These are phyloP conservation scores for Hydraecia micacea DNA, from an alignment of 2,888 invertebrate species.

Conservation along the genomic window DNA sequence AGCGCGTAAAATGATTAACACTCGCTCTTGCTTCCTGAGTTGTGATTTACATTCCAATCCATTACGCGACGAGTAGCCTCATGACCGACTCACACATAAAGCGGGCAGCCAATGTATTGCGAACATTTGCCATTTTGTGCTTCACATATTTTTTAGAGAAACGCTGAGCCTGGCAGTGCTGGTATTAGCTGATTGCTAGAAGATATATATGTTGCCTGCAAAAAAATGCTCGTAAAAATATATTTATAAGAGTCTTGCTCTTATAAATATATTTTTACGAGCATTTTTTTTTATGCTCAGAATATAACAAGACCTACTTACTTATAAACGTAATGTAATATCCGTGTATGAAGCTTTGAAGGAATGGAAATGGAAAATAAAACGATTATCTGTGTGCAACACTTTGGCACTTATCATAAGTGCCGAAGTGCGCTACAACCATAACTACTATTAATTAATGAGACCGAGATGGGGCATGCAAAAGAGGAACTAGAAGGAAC, in stretches of 20 bases:
- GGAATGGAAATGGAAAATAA: not conserved
- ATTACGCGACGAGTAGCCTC: constrained; percentile 40
- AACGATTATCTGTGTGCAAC: not conserved
- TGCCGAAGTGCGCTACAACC: too few relatives aligned
- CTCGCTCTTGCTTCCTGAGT: not conserved
- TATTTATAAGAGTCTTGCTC: not conserved
- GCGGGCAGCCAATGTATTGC: constrained; percentile 16
- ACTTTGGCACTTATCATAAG: not conserved
- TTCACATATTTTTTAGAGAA: not conserved
- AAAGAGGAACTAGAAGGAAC: not conserved
- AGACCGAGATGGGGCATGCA: too few relatives aligned
- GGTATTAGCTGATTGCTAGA: constrained; percentile 27
- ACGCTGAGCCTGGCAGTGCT: not conserved
- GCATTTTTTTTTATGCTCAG: constrained; percentile 4
- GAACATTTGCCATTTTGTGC: constrained; percentile 13
- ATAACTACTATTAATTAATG: too few relatives aligned
- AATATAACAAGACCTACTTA: not conserved
- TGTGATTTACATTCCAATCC: constrained; percentile 43
- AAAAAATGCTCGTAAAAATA: not conserved
- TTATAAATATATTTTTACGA: not conserved
- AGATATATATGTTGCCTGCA: not conserved
- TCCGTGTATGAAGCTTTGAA: not conserved
- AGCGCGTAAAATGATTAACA: constrained; percentile 5
- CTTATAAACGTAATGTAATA: not conserved
- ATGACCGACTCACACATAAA: constrained; percentile 15